phyloP scores from a whole-genome alignment of 1,140 invertebrate genomes.

The Tetramorium parvispinum region DNA sequence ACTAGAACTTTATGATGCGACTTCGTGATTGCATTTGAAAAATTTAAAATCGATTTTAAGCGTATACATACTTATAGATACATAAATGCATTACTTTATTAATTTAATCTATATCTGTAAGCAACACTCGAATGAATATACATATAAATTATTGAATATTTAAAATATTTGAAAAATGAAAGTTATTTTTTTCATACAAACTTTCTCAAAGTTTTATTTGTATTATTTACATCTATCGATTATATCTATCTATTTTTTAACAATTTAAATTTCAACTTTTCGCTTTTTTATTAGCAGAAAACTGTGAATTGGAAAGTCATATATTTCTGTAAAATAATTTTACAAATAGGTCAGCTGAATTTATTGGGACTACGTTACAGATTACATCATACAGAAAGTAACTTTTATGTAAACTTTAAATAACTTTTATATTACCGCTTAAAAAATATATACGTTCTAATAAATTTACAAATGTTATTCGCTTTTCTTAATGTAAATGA shows the following conservation, averaged over 20 bases:
- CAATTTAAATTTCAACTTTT: not conserved
- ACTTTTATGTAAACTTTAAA: not conserved
- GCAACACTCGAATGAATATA: not conserved
- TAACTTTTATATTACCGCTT: not conserved
- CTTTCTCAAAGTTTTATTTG: not conserved
- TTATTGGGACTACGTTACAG: not conserved
- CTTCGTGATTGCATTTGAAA: not conserved
- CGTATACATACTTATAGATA: not conserved
- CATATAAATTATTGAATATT: not conserved
- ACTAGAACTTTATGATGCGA: not conserved
- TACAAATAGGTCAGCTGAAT: not conserved
- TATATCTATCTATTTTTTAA: not conserved
- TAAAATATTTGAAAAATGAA: not conserved
- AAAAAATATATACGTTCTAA: conserved; percentile 27
- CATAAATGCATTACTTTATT: not conserved
- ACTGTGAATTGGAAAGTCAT: not conserved
- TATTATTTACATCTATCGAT: not conserved
- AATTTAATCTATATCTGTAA: not conserved
- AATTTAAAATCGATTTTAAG: conserved; percentile 7
- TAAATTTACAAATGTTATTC: conserved; percentile 45
- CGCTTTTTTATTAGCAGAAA: not conserved
- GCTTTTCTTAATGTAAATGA: conserved; percentile 10
- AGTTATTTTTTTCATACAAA: not conserved
- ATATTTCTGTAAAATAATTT: not conserved
- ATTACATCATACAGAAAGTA: not conserved